A percentile compares a stretch with the other conserved stretches of the same genome.
Evolutionary conservation across 1,140 invertebrate genomes (phyloP).

Genomic region (Heliconius eleuchia): DNA sequence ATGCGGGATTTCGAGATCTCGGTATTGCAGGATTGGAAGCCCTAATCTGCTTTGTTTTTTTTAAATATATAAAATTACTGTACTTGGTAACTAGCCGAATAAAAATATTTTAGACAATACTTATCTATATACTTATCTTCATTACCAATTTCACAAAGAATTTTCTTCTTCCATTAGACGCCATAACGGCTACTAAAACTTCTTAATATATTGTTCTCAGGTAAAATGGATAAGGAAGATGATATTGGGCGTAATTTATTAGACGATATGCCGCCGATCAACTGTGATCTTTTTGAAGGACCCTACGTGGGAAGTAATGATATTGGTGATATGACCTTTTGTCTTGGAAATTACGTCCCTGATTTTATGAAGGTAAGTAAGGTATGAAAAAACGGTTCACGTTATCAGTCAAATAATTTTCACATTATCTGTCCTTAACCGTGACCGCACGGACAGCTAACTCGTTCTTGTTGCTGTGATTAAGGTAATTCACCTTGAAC

Average conservation of each 20-base stretch:
- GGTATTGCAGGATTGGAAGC: too few relatives aligned
- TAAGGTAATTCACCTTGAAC: conserved; percentile 7
- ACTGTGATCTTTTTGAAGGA: conserved; percentile 60
- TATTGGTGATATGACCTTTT: conserved; percentile 92
- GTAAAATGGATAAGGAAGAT: conserved; percentile 68
- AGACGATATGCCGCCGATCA: conserved; percentile 68
- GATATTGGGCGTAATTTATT: conserved; percentile 59
- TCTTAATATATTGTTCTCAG: conserved; percentile 13
- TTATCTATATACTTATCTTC: too few relatives aligned
- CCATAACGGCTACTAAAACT: not conserved
- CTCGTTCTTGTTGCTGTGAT: not conserved
- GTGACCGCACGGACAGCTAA: conserved; percentile 1
- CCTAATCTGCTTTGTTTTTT: too few relatives aligned
- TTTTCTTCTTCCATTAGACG: too few relatives aligned
- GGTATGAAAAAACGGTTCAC: not conserved
- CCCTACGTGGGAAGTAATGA: conserved; percentile 78
- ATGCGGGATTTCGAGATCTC: too few relatives aligned
- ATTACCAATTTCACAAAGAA: too few relatives aligned
- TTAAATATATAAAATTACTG: too few relatives aligned
- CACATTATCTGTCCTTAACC: conserved; percentile 9
- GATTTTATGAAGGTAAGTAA: conserved; percentile 88
- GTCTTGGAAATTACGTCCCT: conserved; percentile 91
- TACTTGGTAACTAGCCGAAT: too few relatives aligned
- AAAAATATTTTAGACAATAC: too few relatives aligned
- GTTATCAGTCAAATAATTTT: conserved; percentile 7